A percentile compares a stretch with the other conserved stretches of the same genome.
phyloP scores from a whole-genome alignment of 1,140 invertebrate species.

The Diachasmimorpha longicaudata region DNA sequence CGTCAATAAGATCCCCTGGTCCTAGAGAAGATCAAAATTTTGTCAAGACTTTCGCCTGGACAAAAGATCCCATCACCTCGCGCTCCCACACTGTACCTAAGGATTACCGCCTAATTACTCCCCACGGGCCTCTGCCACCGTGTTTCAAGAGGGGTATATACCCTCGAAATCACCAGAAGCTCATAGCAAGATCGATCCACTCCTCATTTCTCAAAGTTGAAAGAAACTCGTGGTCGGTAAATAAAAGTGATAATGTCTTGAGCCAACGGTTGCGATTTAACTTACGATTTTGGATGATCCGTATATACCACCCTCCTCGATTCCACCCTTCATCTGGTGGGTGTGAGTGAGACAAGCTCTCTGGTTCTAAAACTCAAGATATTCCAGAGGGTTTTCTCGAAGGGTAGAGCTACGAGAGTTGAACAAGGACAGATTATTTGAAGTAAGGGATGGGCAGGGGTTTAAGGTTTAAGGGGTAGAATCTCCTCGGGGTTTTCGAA shows the following conservation, averaged over 20 bases:
- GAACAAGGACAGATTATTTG: constrained; percentile 32
- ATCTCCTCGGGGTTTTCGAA: constrained; percentile 39
- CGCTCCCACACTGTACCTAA: constrained; percentile 1
- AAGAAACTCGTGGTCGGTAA: constrained; percentile 37
- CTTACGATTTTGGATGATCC: constrained; percentile 55
- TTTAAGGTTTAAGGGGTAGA: constrained; percentile 59
- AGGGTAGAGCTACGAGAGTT: constrained; percentile 1
- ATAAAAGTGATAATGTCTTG: constrained; percentile 63
- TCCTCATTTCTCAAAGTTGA: constrained; percentile 11
- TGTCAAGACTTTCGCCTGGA: neutral
- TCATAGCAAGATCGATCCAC: constrained; percentile 33
- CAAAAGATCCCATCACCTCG: neutral
- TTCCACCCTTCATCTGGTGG: neutral
- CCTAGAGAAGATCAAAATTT: too few species aligned
- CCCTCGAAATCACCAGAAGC: constrained; percentile 44
- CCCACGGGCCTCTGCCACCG: constrained; percentile 53
- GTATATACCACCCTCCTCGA: constrained; percentile 18
- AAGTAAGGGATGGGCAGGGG: constrained; percentile 44
- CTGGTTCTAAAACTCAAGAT: neutral
- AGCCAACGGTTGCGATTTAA: constrained; percentile 58
- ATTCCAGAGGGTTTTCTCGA: constrained; percentile 1
- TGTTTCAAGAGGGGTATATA: constrained; percentile 31
- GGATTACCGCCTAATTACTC: constrained; percentile 61
- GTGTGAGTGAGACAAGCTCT: neutral
- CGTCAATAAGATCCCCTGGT: too few species aligned